These are phyloP conservation scores for Leptodactylus fallax DNA, from an alignment of 2,797 vertebrate species.

Conservation along the genomic window DNA sequence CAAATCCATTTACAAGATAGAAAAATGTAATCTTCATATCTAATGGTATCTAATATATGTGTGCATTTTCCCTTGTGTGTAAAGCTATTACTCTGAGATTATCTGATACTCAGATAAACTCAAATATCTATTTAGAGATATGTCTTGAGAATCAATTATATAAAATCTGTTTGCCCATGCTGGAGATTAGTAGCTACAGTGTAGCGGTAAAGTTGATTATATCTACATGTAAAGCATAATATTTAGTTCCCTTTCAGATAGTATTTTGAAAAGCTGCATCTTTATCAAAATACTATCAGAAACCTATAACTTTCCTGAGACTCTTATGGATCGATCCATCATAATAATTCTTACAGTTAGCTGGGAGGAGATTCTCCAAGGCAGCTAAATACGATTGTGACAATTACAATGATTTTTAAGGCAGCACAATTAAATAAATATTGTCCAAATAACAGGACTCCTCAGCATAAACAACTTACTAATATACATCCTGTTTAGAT, in stretches of 20 bases:
- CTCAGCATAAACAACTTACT: no score
- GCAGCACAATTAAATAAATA: no score
- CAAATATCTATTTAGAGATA: conserved; percentile 34
- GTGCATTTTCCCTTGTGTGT: not conserved
- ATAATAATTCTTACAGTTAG: not conserved
- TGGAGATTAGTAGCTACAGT: not conserved
- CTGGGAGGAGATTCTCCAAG: no score
- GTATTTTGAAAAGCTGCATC: not conserved
- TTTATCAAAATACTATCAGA: not conserved
- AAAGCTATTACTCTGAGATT: conserved; percentile 28
- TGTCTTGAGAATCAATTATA: not conserved
- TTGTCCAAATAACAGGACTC: no score
- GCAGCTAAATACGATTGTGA: no score
- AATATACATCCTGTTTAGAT: no score
- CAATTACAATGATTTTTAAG: no score
- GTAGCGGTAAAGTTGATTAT: not conserved
- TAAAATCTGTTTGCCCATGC: not conserved
- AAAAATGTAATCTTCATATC: conserved; percentile 26
- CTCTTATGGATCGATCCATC: not conserved
- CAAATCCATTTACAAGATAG: conserved; percentile 19
- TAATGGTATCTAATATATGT: not conserved
- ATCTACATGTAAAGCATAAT: conserved; percentile 16
- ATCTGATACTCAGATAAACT: not conserved
- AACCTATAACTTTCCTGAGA: not conserved
- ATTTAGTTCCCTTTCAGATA: not conserved